Evolutionary conservation across 2,888 invertebrate species (phyloP), one percentile per base, ranked within the genome.

Genomic region (Antitype chi): DNA sequence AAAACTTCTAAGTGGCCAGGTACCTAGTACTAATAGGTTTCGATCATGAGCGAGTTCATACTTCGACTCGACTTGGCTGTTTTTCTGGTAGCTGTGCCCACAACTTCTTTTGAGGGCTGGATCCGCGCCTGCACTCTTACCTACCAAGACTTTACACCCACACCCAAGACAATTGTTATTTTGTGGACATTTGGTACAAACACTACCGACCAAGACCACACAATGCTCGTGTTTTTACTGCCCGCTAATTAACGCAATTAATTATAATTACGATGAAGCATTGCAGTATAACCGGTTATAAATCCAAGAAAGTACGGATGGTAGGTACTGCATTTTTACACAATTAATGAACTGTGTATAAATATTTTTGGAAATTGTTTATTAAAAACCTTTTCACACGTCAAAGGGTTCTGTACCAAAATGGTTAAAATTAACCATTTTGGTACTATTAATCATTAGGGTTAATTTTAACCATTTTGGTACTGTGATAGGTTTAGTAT

Each of bases 241-340:
- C 32, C 9, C 23, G 28, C 43, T 55, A 85, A 81, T 80, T 84
- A 81, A 68, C 67, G 63, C 67, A 80, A 84, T 81, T 80, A 59
- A 68, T 79, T 66, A 64, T 60, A 60, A 70, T 60, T 70, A 70
- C 60, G 52, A 32, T 32, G 47, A 25, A 77, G 15, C n/a, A 76
- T 55, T 77, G 62, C 28, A 53, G 57, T 47, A 15, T 49, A 67
- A 76, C 79, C 62, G 62, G 67, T 82, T 77, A 32, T 47, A 74
- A 76, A 23, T 23, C 25, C 13, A 68, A 67, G 23, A 82, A 28
- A 25, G 28, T 77, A 25, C 3, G 20, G 32, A 57, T 28, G 9
- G 23, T 28, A 66, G 3, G 3, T 64, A 52, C 6, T 78, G n/a
- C 70, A 62, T 25, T 66, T 83, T 84, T 63, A 57, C 57, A 67